Conservation (phyloP, 2,113 vertebrate genomes). For the Podiceps cristatus region DNA sequence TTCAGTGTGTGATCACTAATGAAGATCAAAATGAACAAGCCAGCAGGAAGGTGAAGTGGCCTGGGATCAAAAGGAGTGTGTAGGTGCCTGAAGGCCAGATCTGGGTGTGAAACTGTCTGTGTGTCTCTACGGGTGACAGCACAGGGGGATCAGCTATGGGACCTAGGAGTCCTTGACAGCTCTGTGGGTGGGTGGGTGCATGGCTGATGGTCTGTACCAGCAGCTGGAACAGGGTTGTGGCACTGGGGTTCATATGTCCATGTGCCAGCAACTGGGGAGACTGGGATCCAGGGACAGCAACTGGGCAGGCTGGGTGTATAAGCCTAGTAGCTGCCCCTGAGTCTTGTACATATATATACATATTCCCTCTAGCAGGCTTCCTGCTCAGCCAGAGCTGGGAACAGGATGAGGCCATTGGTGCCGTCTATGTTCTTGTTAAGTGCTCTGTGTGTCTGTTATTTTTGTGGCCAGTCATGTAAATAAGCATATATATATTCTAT, state of each 20-base stretch:
- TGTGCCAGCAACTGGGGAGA: not conserved
- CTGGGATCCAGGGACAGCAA: not conserved
- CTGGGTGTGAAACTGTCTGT: not conserved
- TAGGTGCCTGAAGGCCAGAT: not conserved
- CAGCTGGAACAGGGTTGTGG: not conserved
- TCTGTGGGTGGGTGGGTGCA: too few species aligned
- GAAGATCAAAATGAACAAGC: rapidly evolving
- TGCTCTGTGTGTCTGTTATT: not conserved
- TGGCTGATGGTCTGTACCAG: not conserved
- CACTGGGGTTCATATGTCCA: not conserved
- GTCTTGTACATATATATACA: not conserved
- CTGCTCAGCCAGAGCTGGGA: not conserved
- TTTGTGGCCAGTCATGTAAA: not conserved
- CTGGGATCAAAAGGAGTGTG: not conserved
- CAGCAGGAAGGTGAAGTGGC: not conserved
- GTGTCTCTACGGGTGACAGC: not conserved
- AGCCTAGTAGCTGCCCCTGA: not conserved
- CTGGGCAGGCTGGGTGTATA: not conserved
- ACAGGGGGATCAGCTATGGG: not conserved
- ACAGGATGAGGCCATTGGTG: not conserved
- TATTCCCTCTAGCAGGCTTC: not conserved
- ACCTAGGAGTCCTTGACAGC: not conserved
- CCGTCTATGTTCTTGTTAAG: not conserved
- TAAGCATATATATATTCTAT: not conserved
- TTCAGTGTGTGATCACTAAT: not conserved